A percentile compares a stretch with the other conserved stretches of the same genome.
Conservation (phyloP, 1,140 invertebrate species). For the Glomeris maerens region DNA sequence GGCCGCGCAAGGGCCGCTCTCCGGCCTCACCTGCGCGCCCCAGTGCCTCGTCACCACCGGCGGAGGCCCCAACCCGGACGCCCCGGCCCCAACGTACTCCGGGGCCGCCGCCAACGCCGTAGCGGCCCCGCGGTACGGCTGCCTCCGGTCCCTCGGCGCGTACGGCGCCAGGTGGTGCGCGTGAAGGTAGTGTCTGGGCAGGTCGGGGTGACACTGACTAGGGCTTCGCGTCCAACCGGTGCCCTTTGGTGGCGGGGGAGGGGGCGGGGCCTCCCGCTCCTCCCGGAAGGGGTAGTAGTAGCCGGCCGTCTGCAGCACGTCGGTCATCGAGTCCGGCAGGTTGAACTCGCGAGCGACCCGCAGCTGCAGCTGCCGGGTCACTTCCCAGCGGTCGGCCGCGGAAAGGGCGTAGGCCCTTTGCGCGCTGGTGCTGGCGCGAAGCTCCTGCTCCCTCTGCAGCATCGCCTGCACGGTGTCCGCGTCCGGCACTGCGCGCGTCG, state of each 20-base stretch:
- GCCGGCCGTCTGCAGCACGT: constrained; percentile 47
- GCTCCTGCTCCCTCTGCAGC: constrained; percentile 69
- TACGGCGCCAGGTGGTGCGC: constrained; percentile 14
- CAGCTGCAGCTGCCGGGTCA: constrained; percentile 62
- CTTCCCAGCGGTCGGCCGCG: constrained; percentile 56
- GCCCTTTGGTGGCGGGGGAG: constrained; percentile 4
- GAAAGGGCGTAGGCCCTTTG: constrained; percentile 59
- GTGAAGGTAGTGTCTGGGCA: constrained; percentile 10
- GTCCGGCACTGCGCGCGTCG: constrained; percentile 59
- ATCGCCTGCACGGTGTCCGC: constrained; percentile 58
- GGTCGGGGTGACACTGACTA: constrained; percentile 11
- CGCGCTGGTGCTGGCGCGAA: constrained; percentile 60
- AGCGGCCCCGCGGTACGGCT: too few relatives aligned
- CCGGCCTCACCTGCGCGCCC: too few relatives aligned
- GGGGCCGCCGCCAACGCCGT: too few relatives aligned
- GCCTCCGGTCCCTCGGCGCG: too few relatives aligned
- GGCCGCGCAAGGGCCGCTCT: too few relatives aligned
- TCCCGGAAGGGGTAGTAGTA: constrained; percentile 4
- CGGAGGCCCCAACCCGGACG: too few relatives aligned
- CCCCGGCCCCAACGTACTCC: too few relatives aligned
- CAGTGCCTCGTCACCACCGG: too few relatives aligned
- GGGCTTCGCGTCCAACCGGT: neutral
- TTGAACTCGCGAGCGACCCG: constrained; percentile 86
- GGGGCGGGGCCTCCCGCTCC: constrained; percentile 7
- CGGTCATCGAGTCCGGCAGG: constrained; percentile 75